Base-by-base conservation (phyloP, 1,140 invertebrate species). In the Penaeus chinensis region DNA sequence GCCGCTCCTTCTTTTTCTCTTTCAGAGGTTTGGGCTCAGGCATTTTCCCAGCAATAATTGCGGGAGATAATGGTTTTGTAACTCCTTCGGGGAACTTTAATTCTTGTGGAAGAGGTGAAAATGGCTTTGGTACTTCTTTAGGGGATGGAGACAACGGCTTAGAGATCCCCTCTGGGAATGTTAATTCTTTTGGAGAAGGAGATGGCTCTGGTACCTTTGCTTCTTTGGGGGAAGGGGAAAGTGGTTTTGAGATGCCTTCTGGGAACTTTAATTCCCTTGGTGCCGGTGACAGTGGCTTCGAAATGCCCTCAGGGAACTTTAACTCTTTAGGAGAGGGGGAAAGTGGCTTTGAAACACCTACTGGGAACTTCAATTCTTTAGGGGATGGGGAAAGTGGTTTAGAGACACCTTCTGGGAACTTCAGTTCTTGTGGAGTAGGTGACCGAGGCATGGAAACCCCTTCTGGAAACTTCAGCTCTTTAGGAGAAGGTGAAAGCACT, bases 351-450 rank as follows among this genome's bases (percentile, higher is more conserved):
- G 71, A 74, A 74, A 74, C 24, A 19, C 71, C 71, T 27, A 37
- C 27, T 19, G 71, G 71, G 71, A 74, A 74, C 42, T 74, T 74
- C 71, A 74, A 24, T 74, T 74, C 71, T 74, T 74, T 74, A 19
- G 71, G 18, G 19, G 71, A 37, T 74, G 71, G 71, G 2, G 42
- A 24, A 24, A 54, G 54, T 11, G 54, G 71, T 74, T 27, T 37
- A 27, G 71, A 37, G 8, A 74, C 37, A 27, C 18, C 54, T 54
- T 54, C 54, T 54, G 54, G 54, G 54, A 54, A 54, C 54, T 54
- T 54, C 16, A 54, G 54, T 54, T 54, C 54, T 16, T 54, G 54
- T 54, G 54, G 54, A 54, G 54, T 54, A 16, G 54, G 54, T 54
- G 54, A 54, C 16, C 54, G 54, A 54, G 54, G 54, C 54, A 54